Evolutionary conservation across 1,140 invertebrate genomes (phyloP).

Genomic region (Drosophila miranda): DNA sequence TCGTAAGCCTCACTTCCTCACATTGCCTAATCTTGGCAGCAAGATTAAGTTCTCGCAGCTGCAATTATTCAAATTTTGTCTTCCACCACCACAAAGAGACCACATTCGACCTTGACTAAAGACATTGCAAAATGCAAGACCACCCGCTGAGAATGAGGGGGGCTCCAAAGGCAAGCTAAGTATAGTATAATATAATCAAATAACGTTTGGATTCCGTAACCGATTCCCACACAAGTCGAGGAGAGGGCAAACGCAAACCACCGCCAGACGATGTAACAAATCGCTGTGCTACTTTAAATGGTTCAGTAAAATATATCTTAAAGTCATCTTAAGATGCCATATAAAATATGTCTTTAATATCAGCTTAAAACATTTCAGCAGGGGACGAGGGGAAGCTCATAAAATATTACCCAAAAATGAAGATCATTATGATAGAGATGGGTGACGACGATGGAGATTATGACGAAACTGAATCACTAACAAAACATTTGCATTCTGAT

Average conservation of each 20-base stretch:
- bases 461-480: slow-evolving; percentile 22
- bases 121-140: slow-evolving; percentile 37
- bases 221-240: slow-evolving; percentile 45
- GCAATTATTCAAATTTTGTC: no score
- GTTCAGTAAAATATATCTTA: slow-evolving; percentile 65
- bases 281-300: slow-evolving; percentile 72
- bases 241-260: background rate
- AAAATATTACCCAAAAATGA: slow-evolving; percentile 17
- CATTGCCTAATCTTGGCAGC: no score
- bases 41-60: no score
- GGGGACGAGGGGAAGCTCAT: background rate
- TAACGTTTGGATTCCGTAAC: slow-evolving; percentile 6
- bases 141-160: slow-evolving; percentile 2
- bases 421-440: background rate
- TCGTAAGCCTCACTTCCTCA: no score
- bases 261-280: slow-evolving; percentile 52
- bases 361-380: slow-evolving; percentile 55
- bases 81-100: no score
- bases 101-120: no score
- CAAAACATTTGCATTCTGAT: slow-evolving; percentile 28
- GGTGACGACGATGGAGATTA: slow-evolving; percentile 16
- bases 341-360: slow-evolving; percentile 69
- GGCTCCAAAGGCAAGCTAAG: no score
- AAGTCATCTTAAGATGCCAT: slow-evolving; percentile 57
- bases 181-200: background rate